Evolutionary conservation across 2,888 invertebrate genomes (phyloP), one percentile per base, ranked within the genome.

Genomic region (Eudasyphora cyanicolor): DNA sequence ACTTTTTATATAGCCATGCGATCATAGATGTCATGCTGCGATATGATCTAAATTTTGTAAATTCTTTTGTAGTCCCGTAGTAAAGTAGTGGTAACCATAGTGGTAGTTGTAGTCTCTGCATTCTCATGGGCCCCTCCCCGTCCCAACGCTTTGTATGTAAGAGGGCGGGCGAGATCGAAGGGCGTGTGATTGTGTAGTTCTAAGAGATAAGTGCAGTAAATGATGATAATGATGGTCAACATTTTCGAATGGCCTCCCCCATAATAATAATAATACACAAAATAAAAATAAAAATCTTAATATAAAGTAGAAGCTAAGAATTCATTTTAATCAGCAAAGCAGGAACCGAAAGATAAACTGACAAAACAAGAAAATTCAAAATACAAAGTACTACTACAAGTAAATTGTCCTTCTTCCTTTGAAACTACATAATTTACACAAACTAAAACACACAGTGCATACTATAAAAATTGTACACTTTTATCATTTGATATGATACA

Each of bases 31-130:
- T 19, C 21, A 49, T 17, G 0, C 49, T 24, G 14, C 29, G 29
- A 70, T 38, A 75, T 35, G 45, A 64, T 71, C 45, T 64, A 76
- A 73, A 67, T 67, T 76, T 82, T 82, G 67, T 79, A 82, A 57
- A 73, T 79, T 71, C 71, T 42, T 82, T 82, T 76, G 76, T 79
- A 79, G 79, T 79, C 67, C 67, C 29, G 32, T 51, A 51, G 32
- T 29, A 32, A 17, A 49, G 35, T 74, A 49, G 73, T 54, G 64
- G 42, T 75, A 51, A 73, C 42, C 45, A 29, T 79, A 76, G 75
- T 12, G 57, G 24, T 69, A 62, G 67, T 27, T 73, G 67, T 76
- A 77, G 73, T 45, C 38, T 71, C 38, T 70, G 69, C 70, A 54
- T 32, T 42, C 74, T 14, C 12, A 67, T 42, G 42, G 24, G 12